Evolutionary conservation across 2,888 invertebrate species (phyloP).

Genomic region (Eupithecia subumbrata): DNA sequence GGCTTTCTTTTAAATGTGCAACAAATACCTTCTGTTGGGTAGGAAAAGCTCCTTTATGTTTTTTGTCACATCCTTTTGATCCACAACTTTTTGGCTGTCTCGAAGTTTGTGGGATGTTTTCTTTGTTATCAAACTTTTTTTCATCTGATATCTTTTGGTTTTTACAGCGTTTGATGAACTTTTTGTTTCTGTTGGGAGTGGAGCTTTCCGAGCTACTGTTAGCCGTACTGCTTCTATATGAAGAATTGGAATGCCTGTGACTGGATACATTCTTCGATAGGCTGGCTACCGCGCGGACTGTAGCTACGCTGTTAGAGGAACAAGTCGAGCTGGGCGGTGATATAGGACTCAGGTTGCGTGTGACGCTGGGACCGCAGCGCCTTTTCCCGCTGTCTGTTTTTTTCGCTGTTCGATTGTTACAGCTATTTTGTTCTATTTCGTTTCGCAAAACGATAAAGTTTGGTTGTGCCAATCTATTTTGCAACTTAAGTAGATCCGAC

Average conservation of each 20-base stretch:
- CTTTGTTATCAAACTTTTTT: constrained; percentile 60
- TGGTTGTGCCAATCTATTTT: constrained; percentile 48
- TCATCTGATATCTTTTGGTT: constrained; percentile 49
- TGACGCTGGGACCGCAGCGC: constrained; percentile 39
- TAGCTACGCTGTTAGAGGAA: constrained; percentile 68
- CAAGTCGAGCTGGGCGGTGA: constrained; percentile 70
- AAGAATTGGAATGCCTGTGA: constrained; percentile 54
- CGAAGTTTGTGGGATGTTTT: constrained; percentile 66
- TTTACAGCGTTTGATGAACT: constrained; percentile 55
- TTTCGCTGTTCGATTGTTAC: constrained; percentile 44
- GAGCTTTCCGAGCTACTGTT: constrained; percentile 58
- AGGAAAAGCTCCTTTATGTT: constrained; percentile 49
- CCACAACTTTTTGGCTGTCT: constrained; percentile 44
- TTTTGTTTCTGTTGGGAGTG: constrained; percentile 54
- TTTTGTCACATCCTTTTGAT: constrained; percentile 47
- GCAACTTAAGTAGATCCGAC: constrained; percentile 57
- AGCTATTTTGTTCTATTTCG: constrained; percentile 54
- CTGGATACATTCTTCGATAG: constrained; percentile 48
- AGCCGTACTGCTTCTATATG: constrained; percentile 53
- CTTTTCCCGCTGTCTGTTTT: constrained; percentile 43
- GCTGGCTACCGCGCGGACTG: constrained; percentile 60
- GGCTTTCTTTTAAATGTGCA: constrained; percentile 57
- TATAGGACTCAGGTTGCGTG: constrained; percentile 51
- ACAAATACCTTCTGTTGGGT: constrained; percentile 57
- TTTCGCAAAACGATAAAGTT: constrained; percentile 64